A percentile compares a stretch with the other conserved stretches of the same genome.
phyloP scores from a whole-genome alignment of 2,888 invertebrate species.

The Drosophila bunnanda region DNA sequence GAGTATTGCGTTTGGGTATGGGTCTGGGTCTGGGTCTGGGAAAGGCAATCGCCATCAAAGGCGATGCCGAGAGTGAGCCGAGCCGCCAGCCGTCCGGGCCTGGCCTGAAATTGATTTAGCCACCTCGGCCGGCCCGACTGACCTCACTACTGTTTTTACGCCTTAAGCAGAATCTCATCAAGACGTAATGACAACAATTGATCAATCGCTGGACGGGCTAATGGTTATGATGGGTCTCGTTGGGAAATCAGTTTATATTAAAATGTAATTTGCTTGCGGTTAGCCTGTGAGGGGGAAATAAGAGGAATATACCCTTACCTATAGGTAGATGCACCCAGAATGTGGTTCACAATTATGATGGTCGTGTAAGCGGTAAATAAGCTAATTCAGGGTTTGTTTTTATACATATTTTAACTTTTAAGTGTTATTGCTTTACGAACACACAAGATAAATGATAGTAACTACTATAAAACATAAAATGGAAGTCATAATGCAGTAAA shows the following conservation, averaged over 20 bases:
- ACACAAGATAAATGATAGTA: not conserved
- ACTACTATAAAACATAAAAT: not conserved
- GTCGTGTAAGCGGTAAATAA: constrained; percentile 3
- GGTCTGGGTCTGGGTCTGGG: constrained; percentile 41
- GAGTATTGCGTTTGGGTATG: constrained; percentile 6
- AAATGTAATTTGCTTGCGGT: constrained; percentile 75
- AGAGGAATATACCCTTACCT: not conserved
- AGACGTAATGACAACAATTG: constrained; percentile 79
- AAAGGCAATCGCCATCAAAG: constrained; percentile 64
- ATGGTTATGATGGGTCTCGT: constrained; percentile 59
- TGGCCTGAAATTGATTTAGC: constrained; percentile 83
- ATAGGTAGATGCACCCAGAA: not conserved
- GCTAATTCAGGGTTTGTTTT: not conserved
- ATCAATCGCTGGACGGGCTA: constrained; percentile 66
- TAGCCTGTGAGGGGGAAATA: constrained; percentile 9
- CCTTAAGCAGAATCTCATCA: constrained; percentile 84
- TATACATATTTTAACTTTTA: too few relatives aligned
- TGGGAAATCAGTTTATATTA: constrained; percentile 70
- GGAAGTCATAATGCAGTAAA: too few relatives aligned
- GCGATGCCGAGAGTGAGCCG: constrained; percentile 39
- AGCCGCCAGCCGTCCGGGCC: constrained; percentile 13
- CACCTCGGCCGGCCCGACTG: constrained; percentile 73
- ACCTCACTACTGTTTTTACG: constrained; percentile 85
- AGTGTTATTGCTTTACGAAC: not conserved
- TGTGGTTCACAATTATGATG: constrained; percentile 8